Conservation (phyloP, 2,888 invertebrate genomes). For the Drosophila atripex region DNA sequence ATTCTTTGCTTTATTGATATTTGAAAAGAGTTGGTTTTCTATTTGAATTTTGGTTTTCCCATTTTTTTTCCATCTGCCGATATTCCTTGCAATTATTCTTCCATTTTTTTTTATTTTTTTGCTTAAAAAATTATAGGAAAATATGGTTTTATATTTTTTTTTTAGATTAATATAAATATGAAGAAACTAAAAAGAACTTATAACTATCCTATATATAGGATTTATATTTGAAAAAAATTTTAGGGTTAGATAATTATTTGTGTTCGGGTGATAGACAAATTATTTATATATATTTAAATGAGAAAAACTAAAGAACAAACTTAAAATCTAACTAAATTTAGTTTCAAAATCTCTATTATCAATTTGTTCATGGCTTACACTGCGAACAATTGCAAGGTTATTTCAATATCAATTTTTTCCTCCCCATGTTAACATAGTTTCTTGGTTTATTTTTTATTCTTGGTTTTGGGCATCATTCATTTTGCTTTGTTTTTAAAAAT, state of each 20-base stretch:
- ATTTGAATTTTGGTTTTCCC: conserved; percentile 66
- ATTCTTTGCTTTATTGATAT: conserved; percentile 79
- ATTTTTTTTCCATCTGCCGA: conserved; percentile 30
- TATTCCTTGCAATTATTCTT: conserved; percentile 46
- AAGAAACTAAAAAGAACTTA: too few species aligned
- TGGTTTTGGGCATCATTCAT: conserved; percentile 8
- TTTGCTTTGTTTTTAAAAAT: conserved; percentile 40
- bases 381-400: conserved; percentile 36
- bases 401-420: conserved; percentile 25
- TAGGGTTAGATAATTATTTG: too few species aligned
- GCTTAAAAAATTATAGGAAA: too few species aligned
- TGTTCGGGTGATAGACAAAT: too few species aligned
- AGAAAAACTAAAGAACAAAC: conserved; percentile 10
- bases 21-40: conserved; percentile 78
- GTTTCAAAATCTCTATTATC: too few species aligned
- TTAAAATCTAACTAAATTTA: conserved; percentile 21
- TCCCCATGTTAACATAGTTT: conserved; percentile 35
- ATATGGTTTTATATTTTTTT: too few species aligned
- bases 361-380: conserved; percentile 9
- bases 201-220: too few species aligned
- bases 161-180: too few species aligned
- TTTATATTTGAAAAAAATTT: too few species aligned
- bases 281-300: too few species aligned
- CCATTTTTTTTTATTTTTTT: background rate
- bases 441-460: conserved; percentile 10